phyloP scores from a whole-genome alignment of 2,113 vertebrate genomes.

The Dinomys branickii region DNA sequence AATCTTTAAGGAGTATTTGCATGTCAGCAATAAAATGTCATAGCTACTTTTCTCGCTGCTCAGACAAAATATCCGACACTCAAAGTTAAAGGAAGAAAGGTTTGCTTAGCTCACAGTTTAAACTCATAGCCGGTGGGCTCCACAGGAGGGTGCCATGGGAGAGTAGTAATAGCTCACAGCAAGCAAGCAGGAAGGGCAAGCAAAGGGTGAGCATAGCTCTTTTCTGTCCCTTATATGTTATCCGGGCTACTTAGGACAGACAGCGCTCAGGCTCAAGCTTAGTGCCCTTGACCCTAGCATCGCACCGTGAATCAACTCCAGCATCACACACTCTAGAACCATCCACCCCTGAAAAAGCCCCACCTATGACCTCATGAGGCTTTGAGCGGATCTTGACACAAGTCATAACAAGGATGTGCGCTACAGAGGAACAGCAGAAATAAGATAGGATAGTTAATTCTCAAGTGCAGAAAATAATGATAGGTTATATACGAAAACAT shows the following conservation, averaged over 20 bases:
- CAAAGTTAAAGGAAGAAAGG: too few relatives aligned
- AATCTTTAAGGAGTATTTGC: conserved; percentile 11
- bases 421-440: not conserved
- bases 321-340: not conserved
- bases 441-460: conserved; percentile 38
- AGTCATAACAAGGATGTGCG: not conserved
- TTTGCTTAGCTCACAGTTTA: not conserved
- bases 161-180: not conserved
- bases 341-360: not conserved
- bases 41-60: not conserved
- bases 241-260: not conserved
- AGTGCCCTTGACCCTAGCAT: not conserved
- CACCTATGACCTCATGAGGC: not conserved
- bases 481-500: not conserved
- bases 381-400: not conserved
- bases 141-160: not conserved
- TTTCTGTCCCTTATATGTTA: not conserved
- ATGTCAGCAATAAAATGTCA: not conserved
- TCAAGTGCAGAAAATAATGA: conserved; percentile 16
- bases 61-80: too few relatives aligned
- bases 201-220: not conserved
- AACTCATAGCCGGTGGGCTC: not conserved
- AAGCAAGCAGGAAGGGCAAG: not conserved
- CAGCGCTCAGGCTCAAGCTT: not conserved
- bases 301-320: not conserved